phyloP scores from a whole-genome alignment of 2,113 vertebrate species.

The Cyprinodon tularosa region DNA sequence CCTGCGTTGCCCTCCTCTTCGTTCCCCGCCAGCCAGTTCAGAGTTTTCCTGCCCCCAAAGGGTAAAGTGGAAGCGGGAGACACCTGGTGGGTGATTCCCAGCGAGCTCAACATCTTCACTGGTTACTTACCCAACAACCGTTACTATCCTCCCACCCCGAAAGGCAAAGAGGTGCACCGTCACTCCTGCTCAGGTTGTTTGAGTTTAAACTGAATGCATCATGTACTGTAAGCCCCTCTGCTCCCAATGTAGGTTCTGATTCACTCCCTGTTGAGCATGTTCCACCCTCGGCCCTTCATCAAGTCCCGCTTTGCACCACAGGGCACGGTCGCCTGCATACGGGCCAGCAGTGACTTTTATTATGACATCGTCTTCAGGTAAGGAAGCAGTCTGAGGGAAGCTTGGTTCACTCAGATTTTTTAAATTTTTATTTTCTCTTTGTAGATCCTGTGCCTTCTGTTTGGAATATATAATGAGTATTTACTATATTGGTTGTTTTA shows the following conservation, averaged over 20 bases:
- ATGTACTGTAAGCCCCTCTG: background rate
- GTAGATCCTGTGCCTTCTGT: constrained; percentile 12
- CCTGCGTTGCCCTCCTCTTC: constrained; percentile 78
- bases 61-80: constrained; percentile 85
- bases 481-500: constrained; percentile 4
- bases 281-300: constrained; percentile 92
- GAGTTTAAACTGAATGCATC: background rate
- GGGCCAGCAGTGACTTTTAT: constrained; percentile 89
- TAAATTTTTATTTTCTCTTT: background rate
- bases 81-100: constrained; percentile 95
- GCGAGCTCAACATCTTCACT: constrained; percentile 93
- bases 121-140: constrained; percentile 96
- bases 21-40: constrained; percentile 87
- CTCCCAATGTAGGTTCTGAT: constrained; percentile 83
- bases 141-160: constrained; percentile 90
- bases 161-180: constrained; percentile 89
- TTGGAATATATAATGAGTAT: constrained; percentile 1
- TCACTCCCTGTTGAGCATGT: constrained; percentile 93
- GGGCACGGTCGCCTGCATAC: constrained; percentile 90
- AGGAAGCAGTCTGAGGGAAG: constrained; percentile 33
- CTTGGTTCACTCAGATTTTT: background rate
- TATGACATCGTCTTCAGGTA: constrained; percentile 92
- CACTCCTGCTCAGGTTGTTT: too few species aligned
- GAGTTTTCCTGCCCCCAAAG: constrained; percentile 89
- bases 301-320: constrained; percentile 94